phyloP scores from a whole-genome alignment of 1,140 invertebrate genomes.

The Euwallacea similis region DNA sequence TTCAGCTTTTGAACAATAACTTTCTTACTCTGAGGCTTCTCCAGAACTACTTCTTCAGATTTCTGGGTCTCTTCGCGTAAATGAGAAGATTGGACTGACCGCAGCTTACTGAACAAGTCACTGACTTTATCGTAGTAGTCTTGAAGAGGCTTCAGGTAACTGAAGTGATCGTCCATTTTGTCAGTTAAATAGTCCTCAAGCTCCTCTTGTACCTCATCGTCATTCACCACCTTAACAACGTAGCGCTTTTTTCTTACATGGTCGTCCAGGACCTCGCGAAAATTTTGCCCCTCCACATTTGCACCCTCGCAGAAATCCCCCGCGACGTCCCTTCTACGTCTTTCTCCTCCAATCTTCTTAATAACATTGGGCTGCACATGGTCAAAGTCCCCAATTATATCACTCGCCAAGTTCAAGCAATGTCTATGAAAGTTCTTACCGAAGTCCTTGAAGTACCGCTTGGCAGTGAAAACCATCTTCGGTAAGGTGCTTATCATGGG shows the following conservation, averaged over 20 bases:
- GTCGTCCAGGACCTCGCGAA: constrained; percentile 17
- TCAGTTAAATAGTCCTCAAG: constrained; percentile 39
- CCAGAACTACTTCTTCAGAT: neutral
- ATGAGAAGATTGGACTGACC: neutral
- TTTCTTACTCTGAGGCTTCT: constrained; percentile 22
- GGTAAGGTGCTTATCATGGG: constrained; percentile 40
- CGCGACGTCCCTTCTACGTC: constrained; percentile 13
- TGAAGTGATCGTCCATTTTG: constrained; percentile 33
- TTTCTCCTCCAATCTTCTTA: constrained; percentile 13
- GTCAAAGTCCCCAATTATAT: constrained; percentile 43
- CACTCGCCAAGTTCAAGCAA: constrained; percentile 39
- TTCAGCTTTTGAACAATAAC: constrained; percentile 40
- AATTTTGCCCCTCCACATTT: constrained; percentile 14
- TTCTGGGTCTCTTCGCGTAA: neutral
- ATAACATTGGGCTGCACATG: constrained; percentile 24
- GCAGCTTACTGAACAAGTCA: constrained; percentile 10
- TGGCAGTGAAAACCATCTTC: constrained; percentile 37
- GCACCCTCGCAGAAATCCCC: too few relatives aligned
- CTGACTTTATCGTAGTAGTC: constrained; percentile 27
- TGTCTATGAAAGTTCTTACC: constrained; percentile 41
- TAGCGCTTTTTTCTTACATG: constrained; percentile 41
- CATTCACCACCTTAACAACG: constrained; percentile 42
- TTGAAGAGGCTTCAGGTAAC: constrained; percentile 23
- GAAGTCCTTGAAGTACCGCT: constrained; percentile 41
- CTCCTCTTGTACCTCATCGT: constrained; percentile 34